These are phyloP conservation scores for Sorex maritimensis DNA, from an alignment of 2,797 vertebrate genomes.

Conservation along the genomic window DNA sequence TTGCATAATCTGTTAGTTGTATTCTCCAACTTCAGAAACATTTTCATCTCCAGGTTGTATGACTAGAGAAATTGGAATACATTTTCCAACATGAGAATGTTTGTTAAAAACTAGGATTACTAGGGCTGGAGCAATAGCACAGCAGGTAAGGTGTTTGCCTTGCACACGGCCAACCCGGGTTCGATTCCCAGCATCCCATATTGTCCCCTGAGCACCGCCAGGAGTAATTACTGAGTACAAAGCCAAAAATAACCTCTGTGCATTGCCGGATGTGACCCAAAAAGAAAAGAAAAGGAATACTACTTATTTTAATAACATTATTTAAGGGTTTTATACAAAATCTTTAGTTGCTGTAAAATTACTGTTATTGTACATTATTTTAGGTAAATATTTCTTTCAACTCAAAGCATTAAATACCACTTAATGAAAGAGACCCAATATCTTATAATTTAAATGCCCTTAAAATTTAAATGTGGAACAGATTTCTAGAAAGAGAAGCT, in stretches of 20 bases:
- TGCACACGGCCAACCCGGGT: too few relatives aligned
- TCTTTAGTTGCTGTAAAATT: not conserved
- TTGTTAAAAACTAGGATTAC: not conserved
- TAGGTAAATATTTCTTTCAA: conserved; percentile 24
- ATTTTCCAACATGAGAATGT: conserved; percentile 29
- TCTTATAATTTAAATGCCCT: conserved; percentile 30
- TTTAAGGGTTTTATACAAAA: not conserved
- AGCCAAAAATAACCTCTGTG: too few relatives aligned
- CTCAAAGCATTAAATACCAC: not conserved
- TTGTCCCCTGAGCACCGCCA: too few relatives aligned
- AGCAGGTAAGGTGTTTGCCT: too few relatives aligned
- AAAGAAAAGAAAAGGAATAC: not conserved
- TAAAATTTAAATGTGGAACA: conserved; percentile 39
- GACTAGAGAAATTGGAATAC: not conserved
- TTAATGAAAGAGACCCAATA: conserved; percentile 12
- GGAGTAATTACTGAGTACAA: too few relatives aligned
- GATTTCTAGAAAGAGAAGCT: not conserved
- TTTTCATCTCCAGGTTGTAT: conserved; percentile 12
- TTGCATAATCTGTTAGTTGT: conserved; percentile 35
- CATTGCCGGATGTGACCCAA: too few relatives aligned
- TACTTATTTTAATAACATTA: not conserved
- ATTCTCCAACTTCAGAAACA: conserved; percentile 24
- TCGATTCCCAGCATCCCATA: too few relatives aligned
- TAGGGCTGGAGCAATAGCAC: too few relatives aligned
- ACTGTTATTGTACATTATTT: not conserved